Conservation (phyloP, 2,888 invertebrate genomes). For the Meiosimyza platycephala region DNA sequence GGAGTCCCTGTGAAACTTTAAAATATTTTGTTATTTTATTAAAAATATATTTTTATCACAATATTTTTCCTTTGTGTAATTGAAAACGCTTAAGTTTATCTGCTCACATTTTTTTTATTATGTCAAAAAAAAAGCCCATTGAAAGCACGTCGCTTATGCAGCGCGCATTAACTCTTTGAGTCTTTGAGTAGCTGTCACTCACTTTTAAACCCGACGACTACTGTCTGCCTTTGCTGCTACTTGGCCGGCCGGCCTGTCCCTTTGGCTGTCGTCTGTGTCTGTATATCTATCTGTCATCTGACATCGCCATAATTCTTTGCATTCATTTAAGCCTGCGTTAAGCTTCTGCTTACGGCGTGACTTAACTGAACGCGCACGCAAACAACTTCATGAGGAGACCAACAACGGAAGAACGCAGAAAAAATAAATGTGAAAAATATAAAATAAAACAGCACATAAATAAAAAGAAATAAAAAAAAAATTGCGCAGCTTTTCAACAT, state of each 20-base stretch:
- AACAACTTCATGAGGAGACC: background rate
- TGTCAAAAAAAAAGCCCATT: conserved; percentile 1
- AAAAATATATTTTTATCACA: too few species aligned
- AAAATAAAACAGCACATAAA: background rate
- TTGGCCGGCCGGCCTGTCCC: conserved; percentile 4
- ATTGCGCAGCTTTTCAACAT: conserved; percentile 12
- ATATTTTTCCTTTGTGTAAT: too few species aligned
- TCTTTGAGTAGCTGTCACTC: conserved; percentile 61
- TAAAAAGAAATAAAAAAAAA: conserved; percentile 6
- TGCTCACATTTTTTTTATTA: too few species aligned
- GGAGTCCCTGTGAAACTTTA: too few species aligned
- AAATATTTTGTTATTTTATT: too few species aligned
- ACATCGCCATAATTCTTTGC: conserved; percentile 31
- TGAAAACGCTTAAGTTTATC: too few species aligned
- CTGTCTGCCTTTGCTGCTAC: conserved; percentile 11
- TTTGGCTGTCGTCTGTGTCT: background rate
- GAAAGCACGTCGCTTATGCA: conserved; percentile 4
- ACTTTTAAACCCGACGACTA: conserved; percentile 45
- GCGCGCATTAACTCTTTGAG: conserved; percentile 55
- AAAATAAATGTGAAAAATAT: background rate
- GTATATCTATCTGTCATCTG: background rate
- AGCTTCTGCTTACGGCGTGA: conserved; percentile 27
- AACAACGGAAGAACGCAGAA: too few species aligned
- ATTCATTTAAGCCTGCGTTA: conserved; percentile 30
- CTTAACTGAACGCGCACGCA: conserved; percentile 7